A percentile compares a stretch with the other conserved stretches of the same genome.
Evolutionary conservation across 2,888 invertebrate genomes (phyloP).

Genomic region (Xanthorhoe designata): DNA sequence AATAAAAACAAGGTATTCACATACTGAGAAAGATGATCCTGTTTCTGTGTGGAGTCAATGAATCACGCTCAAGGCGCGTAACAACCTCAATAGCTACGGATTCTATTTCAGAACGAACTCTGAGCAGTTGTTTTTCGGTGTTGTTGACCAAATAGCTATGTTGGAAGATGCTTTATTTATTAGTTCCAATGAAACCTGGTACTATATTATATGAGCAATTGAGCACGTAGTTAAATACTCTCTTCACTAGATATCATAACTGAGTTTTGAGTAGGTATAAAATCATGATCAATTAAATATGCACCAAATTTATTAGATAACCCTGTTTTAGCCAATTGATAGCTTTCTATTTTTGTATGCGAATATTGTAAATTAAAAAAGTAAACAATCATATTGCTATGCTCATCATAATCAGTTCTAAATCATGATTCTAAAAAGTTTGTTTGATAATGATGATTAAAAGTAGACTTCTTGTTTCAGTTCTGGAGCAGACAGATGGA

Average conservation of each 20-base stretch:
- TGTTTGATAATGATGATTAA: background rate
- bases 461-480: slow-evolving; percentile 67
- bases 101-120: slow-evolving; percentile 30
- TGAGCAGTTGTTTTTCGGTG: slow-evolving; percentile 26
- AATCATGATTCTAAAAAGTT: background rate
- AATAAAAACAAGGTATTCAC: background rate
- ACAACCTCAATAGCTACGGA: slow-evolving; percentile 16
- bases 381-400: background rate
- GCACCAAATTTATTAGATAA: no score
- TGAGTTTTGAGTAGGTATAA: no score
- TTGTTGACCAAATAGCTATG: slow-evolving; percentile 30
- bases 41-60: slow-evolving; percentile 16
- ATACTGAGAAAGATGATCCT: slow-evolving; percentile 15
- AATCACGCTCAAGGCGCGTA: slow-evolving; percentile 27
- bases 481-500: slow-evolving; percentile 74
- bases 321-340: no score
- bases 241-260: no score
- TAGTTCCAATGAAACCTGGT: background rate
- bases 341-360: no score
- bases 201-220: background rate
- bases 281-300: no score
- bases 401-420: no score
- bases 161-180: slow-evolving; percentile 6
- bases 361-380: no score
- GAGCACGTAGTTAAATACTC: no score